These are phyloP conservation scores for Burhinus bistriatus DNA, from an alignment of 2,113 vertebrate species.

Conservation along the genomic window DNA sequence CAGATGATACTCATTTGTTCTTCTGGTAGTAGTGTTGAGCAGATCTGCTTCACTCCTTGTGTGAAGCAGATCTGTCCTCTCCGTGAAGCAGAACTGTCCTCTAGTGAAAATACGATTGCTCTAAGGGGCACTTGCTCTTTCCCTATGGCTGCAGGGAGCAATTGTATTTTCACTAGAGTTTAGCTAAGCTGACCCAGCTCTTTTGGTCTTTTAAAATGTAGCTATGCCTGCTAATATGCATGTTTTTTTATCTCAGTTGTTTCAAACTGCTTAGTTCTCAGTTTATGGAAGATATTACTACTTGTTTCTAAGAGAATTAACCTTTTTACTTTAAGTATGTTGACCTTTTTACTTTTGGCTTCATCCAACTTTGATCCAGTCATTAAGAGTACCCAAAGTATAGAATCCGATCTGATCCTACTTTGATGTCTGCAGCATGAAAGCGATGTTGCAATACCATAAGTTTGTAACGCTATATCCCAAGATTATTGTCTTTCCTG, in stretches of 20 bases:
- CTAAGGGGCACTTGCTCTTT: background rate
- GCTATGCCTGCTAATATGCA: background rate
- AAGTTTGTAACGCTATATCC: background rate
- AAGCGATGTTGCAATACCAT: background rate
- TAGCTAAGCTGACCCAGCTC: background rate
- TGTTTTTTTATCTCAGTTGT: background rate
- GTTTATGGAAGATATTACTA: background rate
- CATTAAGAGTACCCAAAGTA: background rate
- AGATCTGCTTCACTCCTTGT: background rate
- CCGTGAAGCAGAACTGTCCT: background rate
- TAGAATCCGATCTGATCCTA: background rate
- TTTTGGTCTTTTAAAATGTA: background rate
- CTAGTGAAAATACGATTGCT: background rate
- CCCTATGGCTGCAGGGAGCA: background rate
- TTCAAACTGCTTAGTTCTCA: background rate
- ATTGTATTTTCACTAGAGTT: background rate
- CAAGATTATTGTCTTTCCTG: background rate
- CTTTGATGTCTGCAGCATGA: background rate
- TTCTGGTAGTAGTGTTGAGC: background rate
- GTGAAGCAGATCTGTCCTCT: background rate
- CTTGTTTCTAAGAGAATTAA: background rate
- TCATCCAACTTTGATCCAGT: background rate
- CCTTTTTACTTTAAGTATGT: background rate
- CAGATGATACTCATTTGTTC: background rate
- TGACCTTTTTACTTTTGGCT: background rate